These are phyloP conservation scores for Clamator glandarius DNA, from an alignment of 2,797 vertebrate species.

Conservation along the genomic window DNA sequence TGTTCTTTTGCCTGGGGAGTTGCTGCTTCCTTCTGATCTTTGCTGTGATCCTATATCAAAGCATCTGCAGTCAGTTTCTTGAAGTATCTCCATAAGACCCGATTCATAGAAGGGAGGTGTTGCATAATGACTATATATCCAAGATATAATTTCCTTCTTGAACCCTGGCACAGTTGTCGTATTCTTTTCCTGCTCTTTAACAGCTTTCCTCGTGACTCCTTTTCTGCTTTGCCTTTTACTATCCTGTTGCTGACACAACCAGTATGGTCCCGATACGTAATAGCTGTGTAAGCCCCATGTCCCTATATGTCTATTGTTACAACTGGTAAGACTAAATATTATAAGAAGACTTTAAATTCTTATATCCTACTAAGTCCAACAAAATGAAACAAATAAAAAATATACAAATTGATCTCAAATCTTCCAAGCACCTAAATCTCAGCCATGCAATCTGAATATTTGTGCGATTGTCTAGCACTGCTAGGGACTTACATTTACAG, in stretches of 20 bases:
- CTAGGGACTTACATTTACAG: neutral
- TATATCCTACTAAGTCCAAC: neutral
- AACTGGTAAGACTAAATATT: neutral
- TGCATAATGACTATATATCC: neutral
- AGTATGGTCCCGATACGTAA: accelerated
- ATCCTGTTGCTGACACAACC: neutral
- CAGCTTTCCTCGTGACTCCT: neutral
- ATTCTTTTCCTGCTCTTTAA: neutral
- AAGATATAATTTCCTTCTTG: neutral
- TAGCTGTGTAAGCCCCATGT: neutral
- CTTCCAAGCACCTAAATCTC: neutral
- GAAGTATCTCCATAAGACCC: neutral
- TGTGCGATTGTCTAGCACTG: neutral
- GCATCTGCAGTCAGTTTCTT: neutral
- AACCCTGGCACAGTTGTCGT: neutral
- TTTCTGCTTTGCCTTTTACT: neutral
- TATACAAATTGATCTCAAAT: neutral
- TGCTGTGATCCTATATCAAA: neutral
- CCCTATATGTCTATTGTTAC: neutral
- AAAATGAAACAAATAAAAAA: neutral
- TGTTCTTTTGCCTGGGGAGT: neutral
- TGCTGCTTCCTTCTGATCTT: neutral
- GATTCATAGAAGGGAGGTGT: neutral
- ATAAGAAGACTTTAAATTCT: neutral
- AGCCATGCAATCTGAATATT: neutral